These are phyloP conservation scores for Dolichopus griseipennis DNA, from an alignment of 2,888 invertebrate genomes.

Conservation along the genomic window DNA sequence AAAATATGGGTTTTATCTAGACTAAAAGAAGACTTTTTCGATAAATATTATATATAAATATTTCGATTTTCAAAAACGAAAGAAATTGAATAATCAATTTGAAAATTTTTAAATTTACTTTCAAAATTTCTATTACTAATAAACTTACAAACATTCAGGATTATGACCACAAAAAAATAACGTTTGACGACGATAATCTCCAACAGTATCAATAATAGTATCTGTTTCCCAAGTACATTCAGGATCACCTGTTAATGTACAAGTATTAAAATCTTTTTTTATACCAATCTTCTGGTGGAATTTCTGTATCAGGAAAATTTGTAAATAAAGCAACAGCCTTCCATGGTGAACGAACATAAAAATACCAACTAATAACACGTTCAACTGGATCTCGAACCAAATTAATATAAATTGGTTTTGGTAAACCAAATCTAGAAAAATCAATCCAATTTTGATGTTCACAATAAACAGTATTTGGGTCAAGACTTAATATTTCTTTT, in stretches of 20 bases:
- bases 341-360: slow-evolving; percentile 77
- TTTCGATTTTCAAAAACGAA: too few relatives aligned
- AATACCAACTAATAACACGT: slow-evolving; percentile 80
- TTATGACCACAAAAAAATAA: slow-evolving; percentile 85
- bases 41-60: too few relatives aligned
- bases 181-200: slow-evolving; percentile 72
- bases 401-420: slow-evolving; percentile 77
- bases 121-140: not conserved
- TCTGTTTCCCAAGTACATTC: slow-evolving; percentile 54
- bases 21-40: too few relatives aligned
- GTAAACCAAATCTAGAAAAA: slow-evolving; percentile 65
- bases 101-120: too few relatives aligned
- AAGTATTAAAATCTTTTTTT: slow-evolving; percentile 65
- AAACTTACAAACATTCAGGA: slow-evolving; percentile 64
- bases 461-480: slow-evolving; percentile 71
- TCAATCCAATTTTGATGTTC: slow-evolving; percentile 84
- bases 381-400: slow-evolving; percentile 79
- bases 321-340: slow-evolving; percentile 54
- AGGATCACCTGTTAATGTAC: slow-evolving; percentile 67
- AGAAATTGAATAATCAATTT: too few relatives aligned
- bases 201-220: slow-evolving; percentile 52
- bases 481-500: slow-evolving; percentile 51
- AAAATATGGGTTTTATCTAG: too few relatives aligned
- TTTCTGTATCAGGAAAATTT: not conserved
- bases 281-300: slow-evolving; percentile 21